These are phyloP conservation scores for Indicator maculatus DNA, from an alignment of 2,113 vertebrate genomes.

Conservation along the genomic window DNA sequence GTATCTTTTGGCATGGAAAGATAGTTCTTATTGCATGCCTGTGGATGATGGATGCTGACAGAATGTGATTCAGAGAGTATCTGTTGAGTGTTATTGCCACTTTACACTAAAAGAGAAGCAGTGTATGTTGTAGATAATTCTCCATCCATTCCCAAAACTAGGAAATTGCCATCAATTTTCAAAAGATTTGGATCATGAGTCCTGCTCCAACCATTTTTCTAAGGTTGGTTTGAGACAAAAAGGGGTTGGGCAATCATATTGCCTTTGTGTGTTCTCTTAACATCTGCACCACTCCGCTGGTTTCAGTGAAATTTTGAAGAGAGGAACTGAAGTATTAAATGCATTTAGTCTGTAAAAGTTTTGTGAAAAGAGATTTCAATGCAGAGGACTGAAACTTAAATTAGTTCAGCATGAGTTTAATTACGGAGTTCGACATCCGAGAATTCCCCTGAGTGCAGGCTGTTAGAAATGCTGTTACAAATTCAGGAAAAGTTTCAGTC, in stretches of 20 bases:
- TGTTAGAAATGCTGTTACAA: neutral
- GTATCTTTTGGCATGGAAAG: neutral
- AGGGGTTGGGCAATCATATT: neutral
- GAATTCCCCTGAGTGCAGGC: neutral
- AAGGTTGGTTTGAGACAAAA: neutral
- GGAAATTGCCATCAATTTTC: neutral
- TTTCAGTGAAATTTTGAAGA: neutral
- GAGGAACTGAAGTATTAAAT: neutral
- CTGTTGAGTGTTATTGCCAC: neutral
- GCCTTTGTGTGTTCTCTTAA: neutral
- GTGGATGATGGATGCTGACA: neutral
- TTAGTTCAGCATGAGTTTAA: constrained; percentile 6
- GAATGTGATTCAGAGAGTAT: neutral
- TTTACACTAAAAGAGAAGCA: neutral
- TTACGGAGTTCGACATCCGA: neutral
- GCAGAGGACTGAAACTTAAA: neutral
- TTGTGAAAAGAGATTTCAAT: neutral
- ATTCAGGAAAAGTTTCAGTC: neutral
- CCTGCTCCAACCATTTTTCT: neutral
- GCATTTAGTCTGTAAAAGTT: neutral
- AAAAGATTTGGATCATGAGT: neutral
- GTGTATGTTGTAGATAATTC: neutral
- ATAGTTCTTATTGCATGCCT: neutral
- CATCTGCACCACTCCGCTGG: neutral
- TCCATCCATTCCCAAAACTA: neutral